These are phyloP conservation scores for Metopia argyrocephala DNA, from an alignment of 2,888 invertebrate genomes.

Conservation along the genomic window DNA sequence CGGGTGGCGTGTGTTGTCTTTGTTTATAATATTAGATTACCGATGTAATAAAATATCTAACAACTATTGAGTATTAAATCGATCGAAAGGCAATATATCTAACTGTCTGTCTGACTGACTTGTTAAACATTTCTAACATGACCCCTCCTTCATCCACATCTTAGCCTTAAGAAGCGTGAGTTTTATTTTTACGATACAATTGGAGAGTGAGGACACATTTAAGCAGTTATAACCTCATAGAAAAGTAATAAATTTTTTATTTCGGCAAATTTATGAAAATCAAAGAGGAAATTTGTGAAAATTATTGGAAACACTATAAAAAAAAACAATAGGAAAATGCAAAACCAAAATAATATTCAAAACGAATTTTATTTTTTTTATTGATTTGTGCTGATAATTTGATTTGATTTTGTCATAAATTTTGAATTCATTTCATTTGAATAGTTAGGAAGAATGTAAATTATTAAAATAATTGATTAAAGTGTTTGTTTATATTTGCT, in stretches of 20 bases:
- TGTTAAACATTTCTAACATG: neutral
- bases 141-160: neutral
- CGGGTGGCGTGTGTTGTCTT: neutral
- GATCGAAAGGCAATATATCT: neutral
- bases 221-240: neutral
- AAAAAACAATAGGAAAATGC: neutral
- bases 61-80: neutral
- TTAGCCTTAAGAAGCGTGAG: neutral
- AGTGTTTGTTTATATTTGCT: too few relatives aligned
- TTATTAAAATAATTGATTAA: too few relatives aligned
- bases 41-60: slow-evolving; percentile 27
- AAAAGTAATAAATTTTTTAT: neutral
- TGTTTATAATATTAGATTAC: neutral
- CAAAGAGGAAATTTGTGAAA: slow-evolving; percentile 9
- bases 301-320: neutral
- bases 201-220: neutral
- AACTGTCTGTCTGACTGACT: slow-evolving; percentile 1
- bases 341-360: slow-evolving; percentile 11
- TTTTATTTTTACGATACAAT: neutral
- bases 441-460: too few relatives aligned
- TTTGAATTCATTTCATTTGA: too few relatives aligned
- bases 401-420: too few relatives aligned
- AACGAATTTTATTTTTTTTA: neutral
- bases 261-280: neutral
- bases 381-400: too few relatives aligned